Base-by-base conservation (phyloP, 2,797 vertebrate species). In the Eulemur coronatus region DNA sequence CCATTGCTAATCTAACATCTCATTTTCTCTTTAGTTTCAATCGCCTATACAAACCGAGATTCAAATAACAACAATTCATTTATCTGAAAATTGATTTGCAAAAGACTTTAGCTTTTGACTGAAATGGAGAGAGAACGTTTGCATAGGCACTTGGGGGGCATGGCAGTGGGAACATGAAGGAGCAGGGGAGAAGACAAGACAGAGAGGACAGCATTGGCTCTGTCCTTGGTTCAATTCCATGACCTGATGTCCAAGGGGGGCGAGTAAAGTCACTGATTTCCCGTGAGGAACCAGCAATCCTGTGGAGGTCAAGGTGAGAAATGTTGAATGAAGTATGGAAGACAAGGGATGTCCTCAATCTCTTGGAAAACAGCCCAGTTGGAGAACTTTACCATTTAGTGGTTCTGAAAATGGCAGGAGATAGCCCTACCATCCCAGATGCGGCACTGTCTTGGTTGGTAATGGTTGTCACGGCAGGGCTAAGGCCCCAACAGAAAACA, bases 11-110 rank as follows among this genome's bases (percentile, higher is more conserved):
- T 88, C 75, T 97, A 84, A 94, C 73, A 97, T 84, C 63, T 90
- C 82, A 48, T 96, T 98, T 97, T 97, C 88, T 89, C 18, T 91
- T 96, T 94, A 67, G 55, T 84, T 96, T 85, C 95, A 84, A 38
- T 94, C 88, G 94, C 80, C 63, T 93, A 82, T 17, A 76, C 50
- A 96, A 88, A 97, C 76, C 81, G 57, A 96, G n/a, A 92, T 78
- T 95, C 67, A 24, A 90, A 97, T 91, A 87, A 90, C 90, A 93
- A 22, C 91, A 91, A 73, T 93, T 86, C 22, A 57, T 92, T 94
- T 87, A 97, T 75, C 94, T 85, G 57, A 90, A 57, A 57, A 91
- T 82, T 88, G 48, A 95, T 90, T 95, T 95, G 55, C 52, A 59
- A 82, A 95, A 72, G 88, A 30, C 12, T 65, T 88, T 84, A 69